phyloP scores from a whole-genome alignment of 1,140 invertebrate species.

The Leptopilina clavipes region DNA sequence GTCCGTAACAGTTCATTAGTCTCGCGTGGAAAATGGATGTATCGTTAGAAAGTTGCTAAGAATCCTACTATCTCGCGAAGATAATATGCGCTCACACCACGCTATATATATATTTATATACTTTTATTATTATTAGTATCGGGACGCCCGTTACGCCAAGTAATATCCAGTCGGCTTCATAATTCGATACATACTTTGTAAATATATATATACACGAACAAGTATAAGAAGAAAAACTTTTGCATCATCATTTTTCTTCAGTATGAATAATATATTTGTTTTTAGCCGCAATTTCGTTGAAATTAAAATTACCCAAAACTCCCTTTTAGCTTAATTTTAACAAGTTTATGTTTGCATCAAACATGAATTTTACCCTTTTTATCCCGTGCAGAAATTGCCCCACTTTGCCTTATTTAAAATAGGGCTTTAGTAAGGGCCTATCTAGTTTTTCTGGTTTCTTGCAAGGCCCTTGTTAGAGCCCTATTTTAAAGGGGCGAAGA shows the following conservation, averaged over 20 bases:
- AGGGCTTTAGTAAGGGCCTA: no score
- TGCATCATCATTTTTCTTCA: background rate
- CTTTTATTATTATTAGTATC: background rate
- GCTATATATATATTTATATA: background rate
- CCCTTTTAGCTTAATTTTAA: no score
- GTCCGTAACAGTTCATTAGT: conserved; percentile 39
- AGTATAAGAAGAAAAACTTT: background rate
- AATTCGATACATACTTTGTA: background rate
- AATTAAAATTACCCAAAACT: no score
- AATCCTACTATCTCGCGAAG: background rate
- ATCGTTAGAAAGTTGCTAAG: conserved; percentile 39
- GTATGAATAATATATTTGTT: background rate
- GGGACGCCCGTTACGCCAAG: background rate
- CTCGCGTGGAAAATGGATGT: conserved; percentile 36
- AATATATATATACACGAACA: no score
- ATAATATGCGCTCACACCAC: conserved; percentile 8
- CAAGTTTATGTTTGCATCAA: no score
- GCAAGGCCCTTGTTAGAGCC: no score
- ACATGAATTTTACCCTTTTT: no score
- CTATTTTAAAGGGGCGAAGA: no score
- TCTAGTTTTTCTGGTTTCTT: no score
- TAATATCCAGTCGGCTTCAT: background rate
- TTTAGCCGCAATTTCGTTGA: no score
- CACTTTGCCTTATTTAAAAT: no score
- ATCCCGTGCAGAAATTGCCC: no score